Evolutionary conservation across 1,140 invertebrate species (phyloP).

Genomic region (Drosophila rhopaloa): DNA sequence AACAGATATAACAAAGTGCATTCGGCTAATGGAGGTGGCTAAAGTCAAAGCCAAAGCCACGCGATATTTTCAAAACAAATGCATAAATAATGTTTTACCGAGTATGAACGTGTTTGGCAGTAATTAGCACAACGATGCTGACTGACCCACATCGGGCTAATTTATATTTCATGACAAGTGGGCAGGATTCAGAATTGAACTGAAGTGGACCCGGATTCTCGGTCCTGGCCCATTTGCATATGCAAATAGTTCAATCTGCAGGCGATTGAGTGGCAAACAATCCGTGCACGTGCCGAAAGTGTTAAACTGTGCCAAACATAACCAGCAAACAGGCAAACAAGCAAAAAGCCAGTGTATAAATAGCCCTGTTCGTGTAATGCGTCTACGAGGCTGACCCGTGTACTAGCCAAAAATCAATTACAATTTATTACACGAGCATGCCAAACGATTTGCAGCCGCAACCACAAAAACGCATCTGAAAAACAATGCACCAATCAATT

Average conservation of each 20-base stretch:
- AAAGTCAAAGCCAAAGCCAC: conserved; percentile 42
- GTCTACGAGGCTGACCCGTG: conserved; percentile 1
- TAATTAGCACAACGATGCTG: conserved; percentile 33
- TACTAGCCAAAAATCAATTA: conserved; percentile 54
- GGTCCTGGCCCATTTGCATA: conserved; percentile 22
- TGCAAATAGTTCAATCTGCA: conserved; percentile 46
- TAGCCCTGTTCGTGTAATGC: conserved; percentile 12
- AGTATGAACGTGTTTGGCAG: conserved; percentile 21
- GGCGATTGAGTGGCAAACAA: conserved; percentile 32
- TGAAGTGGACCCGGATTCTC: conserved; percentile 13
- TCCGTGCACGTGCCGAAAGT: conserved; percentile 52
- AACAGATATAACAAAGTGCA: conserved; percentile 56
- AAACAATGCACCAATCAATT: conserved; percentile 61
- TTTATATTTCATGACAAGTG: conserved; percentile 48
- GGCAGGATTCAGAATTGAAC: conserved; percentile 9
- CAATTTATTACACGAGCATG: conserved; percentile 42
- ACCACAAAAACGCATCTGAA: conserved; percentile 33
- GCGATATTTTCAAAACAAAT: conserved; percentile 3
- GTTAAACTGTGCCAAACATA: conserved; percentile 53
- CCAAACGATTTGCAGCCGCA: conserved; percentile 11
- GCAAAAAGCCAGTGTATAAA: conserved; percentile 40
- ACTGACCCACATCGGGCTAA: conserved; percentile 40
- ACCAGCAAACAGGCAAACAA: conserved; percentile 24
- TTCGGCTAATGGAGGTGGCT: conserved; percentile 50
- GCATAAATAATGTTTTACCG: conserved; percentile 28